phyloP scores from a whole-genome alignment of 2,113 vertebrate genomes.

The Neopipo cinnamomea region DNA sequence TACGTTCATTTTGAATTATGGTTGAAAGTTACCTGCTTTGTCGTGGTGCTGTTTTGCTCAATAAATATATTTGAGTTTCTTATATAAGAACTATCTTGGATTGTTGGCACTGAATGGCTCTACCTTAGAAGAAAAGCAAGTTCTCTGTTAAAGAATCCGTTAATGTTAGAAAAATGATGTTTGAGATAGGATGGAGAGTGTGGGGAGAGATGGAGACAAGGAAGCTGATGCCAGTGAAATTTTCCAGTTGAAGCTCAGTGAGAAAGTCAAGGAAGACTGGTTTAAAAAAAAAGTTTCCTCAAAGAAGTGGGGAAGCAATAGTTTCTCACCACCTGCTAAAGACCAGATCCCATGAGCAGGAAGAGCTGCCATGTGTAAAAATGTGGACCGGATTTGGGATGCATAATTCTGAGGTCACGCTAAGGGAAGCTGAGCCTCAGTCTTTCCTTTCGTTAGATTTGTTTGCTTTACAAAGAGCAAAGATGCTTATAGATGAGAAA shows the following conservation, averaged over 20 bases:
- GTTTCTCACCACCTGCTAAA: neutral
- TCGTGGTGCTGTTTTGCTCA: too few species aligned
- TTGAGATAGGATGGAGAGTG: neutral
- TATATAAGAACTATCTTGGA: too few species aligned
- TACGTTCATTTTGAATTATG: too few species aligned
- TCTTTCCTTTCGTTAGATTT: neutral
- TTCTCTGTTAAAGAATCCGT: neutral
- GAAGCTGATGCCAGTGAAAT: neutral
- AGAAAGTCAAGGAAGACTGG: neutral
- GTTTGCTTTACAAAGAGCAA: neutral
- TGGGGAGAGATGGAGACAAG: neutral
- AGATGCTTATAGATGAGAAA: neutral
- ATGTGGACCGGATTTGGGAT: neutral
- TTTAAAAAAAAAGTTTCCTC: neutral
- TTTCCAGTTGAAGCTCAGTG: neutral
- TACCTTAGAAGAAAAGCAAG: too few species aligned
- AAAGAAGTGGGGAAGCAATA: neutral
- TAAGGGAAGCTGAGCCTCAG: neutral
- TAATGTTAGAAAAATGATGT: neutral
- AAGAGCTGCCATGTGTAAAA: neutral
- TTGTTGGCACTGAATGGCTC: too few species aligned
- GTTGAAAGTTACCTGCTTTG: too few species aligned
- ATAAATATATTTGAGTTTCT: too few species aligned
- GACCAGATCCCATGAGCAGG: neutral
- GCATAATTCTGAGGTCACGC: neutral